phyloP scores from a whole-genome alignment of 2,797 vertebrate species.

The Scarus forsteni region DNA sequence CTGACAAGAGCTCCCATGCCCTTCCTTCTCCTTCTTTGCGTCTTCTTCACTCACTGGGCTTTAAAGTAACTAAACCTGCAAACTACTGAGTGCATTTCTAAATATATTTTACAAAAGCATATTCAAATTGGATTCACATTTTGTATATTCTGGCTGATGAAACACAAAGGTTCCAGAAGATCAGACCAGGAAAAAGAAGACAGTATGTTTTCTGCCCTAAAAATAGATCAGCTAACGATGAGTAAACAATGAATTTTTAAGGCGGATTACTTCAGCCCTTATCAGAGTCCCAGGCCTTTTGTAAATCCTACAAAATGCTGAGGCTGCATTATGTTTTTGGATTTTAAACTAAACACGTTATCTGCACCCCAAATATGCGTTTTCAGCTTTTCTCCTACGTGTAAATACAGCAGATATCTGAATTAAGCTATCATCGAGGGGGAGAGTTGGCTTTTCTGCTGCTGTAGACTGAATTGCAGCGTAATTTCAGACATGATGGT shows the following conservation, averaged over 20 bases:
- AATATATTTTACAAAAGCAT: background rate
- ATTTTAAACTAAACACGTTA: background rate
- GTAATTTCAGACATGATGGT: no score
- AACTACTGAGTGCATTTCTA: background rate
- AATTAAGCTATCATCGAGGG: background rate
- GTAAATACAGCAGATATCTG: background rate
- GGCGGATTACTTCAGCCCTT: background rate
- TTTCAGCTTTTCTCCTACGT: slow-evolving; percentile 1
- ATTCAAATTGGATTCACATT: background rate
- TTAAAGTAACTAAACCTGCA: background rate
- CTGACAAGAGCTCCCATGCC: slow-evolving; percentile 27
- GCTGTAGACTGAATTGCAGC: no score
- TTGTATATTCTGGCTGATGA: background rate
- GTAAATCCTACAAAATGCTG: background rate
- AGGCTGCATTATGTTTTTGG: background rate
- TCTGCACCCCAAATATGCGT: background rate
- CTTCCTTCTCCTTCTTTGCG: slow-evolving; percentile 8
- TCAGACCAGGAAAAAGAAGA: slow-evolving; percentile 4
- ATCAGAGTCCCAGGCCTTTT: background rate
- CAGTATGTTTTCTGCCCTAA: background rate
- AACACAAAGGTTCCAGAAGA: background rate
- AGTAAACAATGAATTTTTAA: background rate
- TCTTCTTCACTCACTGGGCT: background rate
- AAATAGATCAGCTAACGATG: background rate
- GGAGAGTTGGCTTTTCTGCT: background rate